Evolutionary conservation across 1,140 invertebrate genomes (phyloP), one percentile per base, ranked within the genome.

Genomic region (Littorina saxatilis): DNA sequence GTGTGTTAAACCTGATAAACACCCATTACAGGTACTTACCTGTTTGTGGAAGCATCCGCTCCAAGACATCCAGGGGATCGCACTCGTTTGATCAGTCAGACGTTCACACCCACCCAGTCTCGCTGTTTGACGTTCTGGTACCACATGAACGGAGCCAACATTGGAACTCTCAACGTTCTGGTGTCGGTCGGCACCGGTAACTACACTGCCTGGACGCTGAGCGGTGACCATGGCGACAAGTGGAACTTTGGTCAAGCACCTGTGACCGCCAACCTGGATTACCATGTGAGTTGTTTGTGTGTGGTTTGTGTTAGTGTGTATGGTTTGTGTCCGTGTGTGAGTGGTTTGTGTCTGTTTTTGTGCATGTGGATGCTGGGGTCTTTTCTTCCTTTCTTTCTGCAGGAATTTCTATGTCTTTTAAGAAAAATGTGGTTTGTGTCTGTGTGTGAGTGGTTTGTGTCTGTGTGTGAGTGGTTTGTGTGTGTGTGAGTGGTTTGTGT

Each of bases 71-170:
- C 23, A 11, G 95, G 96, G 85, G 95, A 95, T 79, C 95, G 94
- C 0, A 95, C 96, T 0, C 93, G 95, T 20, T 93, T 97, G 0
- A 91, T 94, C 9, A 95, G 94, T 84, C 76, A 70, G 32, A 20
- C 40, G 23, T 74, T 80, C 78, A 68, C 23, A 17, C 78, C 77
- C 52, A 50, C 73, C 9, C 52, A 47, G 82, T 83, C 80, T 75
- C 84, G 87, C 20, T 91, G 90, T 81, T 15, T 91, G 11, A 83
- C 76, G 11, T 91, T 92, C 84, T 91, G 94, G 93, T 95, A 93
- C 86, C 95, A 96, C 88, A 96, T 97, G 96, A 96, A 94, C 86
- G 96, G 96, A 13, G 58, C 35, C n/a, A 55, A 61, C 20, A 88
- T 89, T 35, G 88, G 87, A 15, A 84, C 79, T 17, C 85, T 91